Evolutionary conservation across 2,113 vertebrate species (phyloP), one percentile per base, ranked within the genome.

Genomic region (Syngnathus typhle): DNA sequence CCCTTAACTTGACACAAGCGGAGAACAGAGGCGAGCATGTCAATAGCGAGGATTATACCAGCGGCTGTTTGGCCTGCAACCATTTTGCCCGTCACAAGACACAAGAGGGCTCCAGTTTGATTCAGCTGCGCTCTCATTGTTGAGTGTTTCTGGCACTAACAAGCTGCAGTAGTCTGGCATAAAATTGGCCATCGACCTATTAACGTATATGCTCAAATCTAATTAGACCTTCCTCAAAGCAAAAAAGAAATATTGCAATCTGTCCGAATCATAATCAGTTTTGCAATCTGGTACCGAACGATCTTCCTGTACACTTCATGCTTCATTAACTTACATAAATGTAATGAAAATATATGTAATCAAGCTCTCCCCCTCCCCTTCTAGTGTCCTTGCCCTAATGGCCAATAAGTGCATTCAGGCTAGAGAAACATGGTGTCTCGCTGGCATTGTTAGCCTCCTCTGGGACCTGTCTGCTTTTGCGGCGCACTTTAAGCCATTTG

Each of bases 401-500:
- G 56, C 59, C 70, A 72, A 38, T 67, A 54, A 77, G 65, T 80
- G 79, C 69, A 77, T 87, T 81, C 76, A 32, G 60, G 60, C 72
- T 73, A 46, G 68, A 74, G 73, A 67, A 82, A 82, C 67, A 83
- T 77, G 67, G 59, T 19, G 72, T 72, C 81, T 73, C 78, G 1
- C 78, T 74, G 69, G 73, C 66, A 80, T 81, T 80, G 70, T 85
- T 67, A 37, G 44, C 65, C 44, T 88, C 86, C 87, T 85, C 71
- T 68, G 87, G 86, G 90, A 85, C 83, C 70, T 68, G 78, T 83
- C 82, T 89, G 74, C 59, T 83, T 84, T 87, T 83, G 73, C 87
- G 68, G 68, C 79, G 75, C 79, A 88, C 82, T 92, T 90, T 89
- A 92, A 91, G 88, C 82, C 84, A 88, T 89, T 90, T 87, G 82